phyloP scores from a whole-genome alignment of 2,113 vertebrate species.

The Cephalopholis sonnerati region DNA sequence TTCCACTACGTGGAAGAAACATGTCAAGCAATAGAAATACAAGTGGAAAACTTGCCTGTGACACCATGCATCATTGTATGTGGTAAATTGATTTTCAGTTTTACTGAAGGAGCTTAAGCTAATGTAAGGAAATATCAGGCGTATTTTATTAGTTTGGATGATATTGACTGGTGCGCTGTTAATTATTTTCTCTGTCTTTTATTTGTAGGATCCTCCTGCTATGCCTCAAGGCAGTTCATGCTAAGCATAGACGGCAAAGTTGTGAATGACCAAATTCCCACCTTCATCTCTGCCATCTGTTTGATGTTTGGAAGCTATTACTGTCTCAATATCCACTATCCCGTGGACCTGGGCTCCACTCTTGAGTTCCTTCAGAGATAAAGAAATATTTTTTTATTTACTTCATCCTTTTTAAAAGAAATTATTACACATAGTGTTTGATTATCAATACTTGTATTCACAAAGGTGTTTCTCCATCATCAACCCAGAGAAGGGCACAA shows the following conservation, averaged over 20 bases:
- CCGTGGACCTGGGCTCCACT: conserved; percentile 37
- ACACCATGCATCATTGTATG: conserved; percentile 63
- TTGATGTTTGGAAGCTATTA: conserved; percentile 59
- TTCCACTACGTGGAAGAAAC: conserved; percentile 48
- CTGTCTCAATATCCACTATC: conserved; percentile 58
- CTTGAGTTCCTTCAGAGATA: conserved; percentile 49
- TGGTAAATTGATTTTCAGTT: conserved; percentile 39
- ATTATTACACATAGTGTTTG: neutral
- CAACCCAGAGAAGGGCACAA: conserved; percentile 60
- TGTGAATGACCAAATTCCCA: conserved; percentile 47
- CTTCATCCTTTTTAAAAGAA: neutral
- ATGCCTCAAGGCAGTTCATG: conserved; percentile 29
- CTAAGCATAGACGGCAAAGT: conserved; percentile 31
- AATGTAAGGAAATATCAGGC: neutral
- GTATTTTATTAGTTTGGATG: no score
- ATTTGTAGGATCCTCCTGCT: conserved; percentile 44
- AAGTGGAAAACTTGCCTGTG: conserved; percentile 46
- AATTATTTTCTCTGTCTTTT: neutral
- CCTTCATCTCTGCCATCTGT: conserved; percentile 46
- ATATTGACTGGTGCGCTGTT: no score
- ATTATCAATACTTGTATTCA: conserved; percentile 29
- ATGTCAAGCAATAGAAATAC: conserved; percentile 30
- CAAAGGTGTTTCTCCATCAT: conserved; percentile 61
- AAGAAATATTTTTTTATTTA: neutral
- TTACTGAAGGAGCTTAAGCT: neutral